Evolutionary conservation across 2,888 invertebrate genomes (phyloP).

Genomic region (Anorthoa munda): DNA sequence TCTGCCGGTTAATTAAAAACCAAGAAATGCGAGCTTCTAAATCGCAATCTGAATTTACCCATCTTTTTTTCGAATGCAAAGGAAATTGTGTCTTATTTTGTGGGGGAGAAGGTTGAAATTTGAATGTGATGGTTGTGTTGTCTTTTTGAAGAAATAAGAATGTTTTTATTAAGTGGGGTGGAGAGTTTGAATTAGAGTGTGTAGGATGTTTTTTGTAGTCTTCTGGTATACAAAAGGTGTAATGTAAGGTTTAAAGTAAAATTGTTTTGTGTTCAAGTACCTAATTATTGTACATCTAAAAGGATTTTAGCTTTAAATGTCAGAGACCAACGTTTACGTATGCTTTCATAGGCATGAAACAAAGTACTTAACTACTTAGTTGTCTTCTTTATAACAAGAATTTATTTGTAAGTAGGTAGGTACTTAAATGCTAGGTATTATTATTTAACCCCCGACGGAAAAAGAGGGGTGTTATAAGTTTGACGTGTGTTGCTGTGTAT

Average conservation of each 20-base stretch:
- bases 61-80: conserved; percentile 23
- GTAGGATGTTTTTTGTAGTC: background rate
- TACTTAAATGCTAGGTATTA: too few species aligned
- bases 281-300: too few species aligned
- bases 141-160: conserved; percentile 7
- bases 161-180: accelerated
- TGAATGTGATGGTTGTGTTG: too few species aligned
- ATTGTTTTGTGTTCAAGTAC: conserved; percentile 26
- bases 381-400: too few species aligned
- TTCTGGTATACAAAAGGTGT: conserved; percentile 20
- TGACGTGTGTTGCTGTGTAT: too few species aligned
- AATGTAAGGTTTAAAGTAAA: conserved; percentile 29
- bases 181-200: conserved; percentile 6
- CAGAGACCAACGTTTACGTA: background rate
- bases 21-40: conserved; percentile 45
- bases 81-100: conserved; percentile 14
- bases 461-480: too few species aligned
- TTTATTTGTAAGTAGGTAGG: too few species aligned
- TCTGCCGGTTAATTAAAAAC: conserved; percentile 66
- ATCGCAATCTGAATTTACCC: conserved; percentile 46
- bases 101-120: accelerated
- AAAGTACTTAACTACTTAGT: too few species aligned
- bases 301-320: background rate
- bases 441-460: too few species aligned
- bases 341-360: too few species aligned